Evolutionary conservation across 2,113 vertebrate genomes (phyloP).

Genomic region (Salvelinus alpinus): DNA sequence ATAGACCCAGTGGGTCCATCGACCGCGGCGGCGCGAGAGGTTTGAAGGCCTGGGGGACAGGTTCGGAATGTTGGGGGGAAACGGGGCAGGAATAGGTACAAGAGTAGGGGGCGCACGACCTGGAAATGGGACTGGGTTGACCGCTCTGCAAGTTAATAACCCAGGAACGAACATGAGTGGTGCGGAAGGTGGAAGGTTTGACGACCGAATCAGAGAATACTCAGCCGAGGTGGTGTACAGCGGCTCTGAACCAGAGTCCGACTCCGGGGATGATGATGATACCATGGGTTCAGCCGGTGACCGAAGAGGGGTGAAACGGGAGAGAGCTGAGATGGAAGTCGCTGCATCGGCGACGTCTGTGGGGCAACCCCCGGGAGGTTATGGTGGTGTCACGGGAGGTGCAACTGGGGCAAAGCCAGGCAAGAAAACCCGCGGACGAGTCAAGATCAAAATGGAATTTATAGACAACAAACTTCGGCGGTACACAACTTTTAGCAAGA

Average conservation of each 20-base stretch:
- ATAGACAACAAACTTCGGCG: constrained; percentile 87
- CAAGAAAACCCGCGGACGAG: constrained; percentile 90
- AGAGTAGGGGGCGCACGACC: constrained; percentile 49
- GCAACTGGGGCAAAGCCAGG: constrained; percentile 86
- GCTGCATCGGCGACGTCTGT: constrained; percentile 52
- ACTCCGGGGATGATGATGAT: constrained; percentile 85
- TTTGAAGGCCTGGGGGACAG: constrained; percentile 26
- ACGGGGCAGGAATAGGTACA: constrained; percentile 58
- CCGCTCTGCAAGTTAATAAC: constrained; percentile 49
- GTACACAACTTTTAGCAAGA: constrained; percentile 89
- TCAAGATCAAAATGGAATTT: constrained; percentile 94
- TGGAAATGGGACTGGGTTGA: constrained; percentile 56
- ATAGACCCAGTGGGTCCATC: constrained; percentile 5
- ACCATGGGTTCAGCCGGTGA: constrained; percentile 57
- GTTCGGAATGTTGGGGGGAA: constrained; percentile 49
- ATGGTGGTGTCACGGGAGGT: constrained; percentile 62
- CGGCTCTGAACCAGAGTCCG: constrained; percentile 83
- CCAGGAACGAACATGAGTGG: constrained; percentile 47
- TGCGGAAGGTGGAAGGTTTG: constrained; percentile 56
- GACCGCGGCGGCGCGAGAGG: constrained; percentile 42
- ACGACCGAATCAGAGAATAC: constrained; percentile 39
- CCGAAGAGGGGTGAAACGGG: constrained; percentile 73
- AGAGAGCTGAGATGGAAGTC: constrained; percentile 74
- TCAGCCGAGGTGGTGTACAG: constrained; percentile 62
- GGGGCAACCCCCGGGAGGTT: constrained; percentile 56